These are phyloP conservation scores for Psilopogon haemacephalus DNA, from an alignment of 2,113 vertebrate species.

Conservation along the genomic window DNA sequence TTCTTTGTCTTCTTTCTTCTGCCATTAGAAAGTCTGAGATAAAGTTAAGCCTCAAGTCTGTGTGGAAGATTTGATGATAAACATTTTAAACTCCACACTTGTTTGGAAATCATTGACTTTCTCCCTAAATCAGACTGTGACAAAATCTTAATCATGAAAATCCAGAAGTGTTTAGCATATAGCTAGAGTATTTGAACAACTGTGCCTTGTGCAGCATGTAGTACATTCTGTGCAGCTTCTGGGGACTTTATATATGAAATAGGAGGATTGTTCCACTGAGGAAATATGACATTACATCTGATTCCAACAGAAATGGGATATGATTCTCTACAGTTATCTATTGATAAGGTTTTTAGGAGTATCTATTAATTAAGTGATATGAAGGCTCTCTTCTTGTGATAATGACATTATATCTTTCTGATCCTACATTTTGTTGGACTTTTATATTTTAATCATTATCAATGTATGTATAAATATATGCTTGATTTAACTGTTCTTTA, in stretches of 20 bases:
- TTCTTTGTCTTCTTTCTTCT: neutral
- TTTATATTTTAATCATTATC: neutral
- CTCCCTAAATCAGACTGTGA: neutral
- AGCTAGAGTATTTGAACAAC: neutral
- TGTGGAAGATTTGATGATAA: neutral
- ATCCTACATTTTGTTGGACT: neutral
- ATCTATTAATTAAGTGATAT: accelerated
- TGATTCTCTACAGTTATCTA: neutral
- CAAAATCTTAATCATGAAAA: neutral
- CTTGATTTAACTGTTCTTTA: too few species aligned
- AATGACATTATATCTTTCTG: neutral
- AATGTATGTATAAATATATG: too few species aligned
- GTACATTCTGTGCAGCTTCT: neutral
- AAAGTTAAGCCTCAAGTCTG: neutral
- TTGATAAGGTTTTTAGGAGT: neutral
- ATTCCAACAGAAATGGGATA: neutral
- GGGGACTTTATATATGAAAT: neutral
- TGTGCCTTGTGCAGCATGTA: neutral
- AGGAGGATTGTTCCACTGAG: neutral
- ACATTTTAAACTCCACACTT: neutral
- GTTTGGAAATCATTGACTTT: neutral
- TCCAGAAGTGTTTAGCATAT: neutral
- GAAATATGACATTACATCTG: neutral
- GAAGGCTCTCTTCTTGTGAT: neutral
- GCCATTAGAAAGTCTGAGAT: neutral